A percentile compares a stretch with the other conserved stretches of the same genome.
Evolutionary conservation across 2,888 invertebrate genomes (phyloP).

Genomic region (Tetanocera ferruginea): DNA sequence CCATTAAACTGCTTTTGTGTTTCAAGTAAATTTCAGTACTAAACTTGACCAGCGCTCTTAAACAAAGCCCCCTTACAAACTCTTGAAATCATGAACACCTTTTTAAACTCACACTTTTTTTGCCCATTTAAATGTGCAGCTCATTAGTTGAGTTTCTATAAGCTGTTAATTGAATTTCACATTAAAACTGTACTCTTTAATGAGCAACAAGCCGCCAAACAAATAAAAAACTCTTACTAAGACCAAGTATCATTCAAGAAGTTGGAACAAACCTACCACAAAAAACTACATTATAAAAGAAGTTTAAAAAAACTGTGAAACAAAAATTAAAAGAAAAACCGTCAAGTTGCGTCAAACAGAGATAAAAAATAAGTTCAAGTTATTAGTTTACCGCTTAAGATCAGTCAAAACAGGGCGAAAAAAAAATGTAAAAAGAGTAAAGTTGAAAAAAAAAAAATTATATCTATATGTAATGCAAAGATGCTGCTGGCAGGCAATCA

Average conservation of each 20-base stretch:
- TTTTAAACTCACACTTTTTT: background rate
- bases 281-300: no score
- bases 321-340: background rate
- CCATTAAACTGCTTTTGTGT: no score
- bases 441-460: background rate
- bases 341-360: background rate
- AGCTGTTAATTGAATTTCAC: background rate
- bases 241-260: background rate
- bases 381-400: no score
- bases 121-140: background rate
- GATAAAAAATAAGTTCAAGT: no score
- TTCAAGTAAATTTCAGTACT: no score
- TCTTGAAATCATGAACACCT: no score
- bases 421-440: background rate
- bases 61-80: no score
- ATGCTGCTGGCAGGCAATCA: no score
- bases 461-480: no score
- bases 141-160: background rate
- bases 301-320: background rate
- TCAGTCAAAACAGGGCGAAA: background rate
- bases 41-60: no score
- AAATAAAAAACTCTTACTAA: background rate
- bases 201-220: background rate
- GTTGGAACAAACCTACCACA: no score
- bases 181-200: background rate